Percentiles rank a stretch among this genome's conserved stretches.
phyloP scores from a whole-genome alignment of 2,113 vertebrate genomes.

The Formicarius rufipectus region DNA sequence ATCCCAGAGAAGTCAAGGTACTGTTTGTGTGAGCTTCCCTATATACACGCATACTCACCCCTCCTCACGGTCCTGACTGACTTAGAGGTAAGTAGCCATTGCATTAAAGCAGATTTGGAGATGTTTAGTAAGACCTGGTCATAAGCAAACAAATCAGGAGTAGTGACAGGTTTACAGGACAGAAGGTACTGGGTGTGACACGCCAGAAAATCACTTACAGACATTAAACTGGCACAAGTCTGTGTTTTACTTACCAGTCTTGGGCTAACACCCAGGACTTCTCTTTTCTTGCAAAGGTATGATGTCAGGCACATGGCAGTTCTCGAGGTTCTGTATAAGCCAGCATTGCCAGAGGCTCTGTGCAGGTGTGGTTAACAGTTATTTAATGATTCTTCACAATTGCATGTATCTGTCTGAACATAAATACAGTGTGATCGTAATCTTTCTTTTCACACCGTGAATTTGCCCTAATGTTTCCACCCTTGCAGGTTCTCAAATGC shows the following conservation, averaged over 20 bases:
- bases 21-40: neutral
- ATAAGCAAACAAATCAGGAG: conserved; percentile 19
- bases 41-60: rapidly evolving
- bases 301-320: conserved; percentile 31
- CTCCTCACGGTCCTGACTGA: neutral
- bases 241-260: conserved; percentile 30
- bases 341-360: conserved; percentile 49
- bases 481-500: conserved; percentile 22
- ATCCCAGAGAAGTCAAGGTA: neutral
- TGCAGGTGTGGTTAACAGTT: conserved; percentile 63
- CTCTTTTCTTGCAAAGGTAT: conserved; percentile 30
- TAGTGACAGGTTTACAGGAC: conserved; percentile 16
- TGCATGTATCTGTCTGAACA: conserved; percentile 67
- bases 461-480: conserved; percentile 41
- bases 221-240: conserved; percentile 8
- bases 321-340: conserved; percentile 23
- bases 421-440: neutral
- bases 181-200: conserved; percentile 31
- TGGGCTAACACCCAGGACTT: conserved; percentile 36
- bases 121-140: neutral
- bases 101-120: neutral
- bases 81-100: neutral
- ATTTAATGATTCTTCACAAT: conserved; percentile 73
- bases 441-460: conserved; percentile 62
- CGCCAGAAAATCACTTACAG: conserved; percentile 26